Conservation (phyloP, 2,888 invertebrate genomes). For the Himalopsyche kuldschensis region DNA sequence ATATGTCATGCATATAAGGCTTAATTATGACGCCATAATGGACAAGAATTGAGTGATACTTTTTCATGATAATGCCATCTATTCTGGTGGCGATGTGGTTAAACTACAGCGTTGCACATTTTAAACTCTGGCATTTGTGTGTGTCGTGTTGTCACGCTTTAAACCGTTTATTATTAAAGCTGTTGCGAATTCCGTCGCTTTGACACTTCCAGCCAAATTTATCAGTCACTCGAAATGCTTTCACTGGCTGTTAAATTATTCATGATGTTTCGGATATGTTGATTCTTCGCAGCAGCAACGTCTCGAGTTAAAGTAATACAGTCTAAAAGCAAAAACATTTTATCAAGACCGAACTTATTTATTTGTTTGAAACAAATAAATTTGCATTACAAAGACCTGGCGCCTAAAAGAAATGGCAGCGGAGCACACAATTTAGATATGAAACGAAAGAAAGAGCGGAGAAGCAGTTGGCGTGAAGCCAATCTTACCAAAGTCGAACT, state of each 20-base stretch:
- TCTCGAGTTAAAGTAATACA: slow-evolving; percentile 17
- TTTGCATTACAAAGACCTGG: slow-evolving; percentile 32
- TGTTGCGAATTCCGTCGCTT: slow-evolving; percentile 8
- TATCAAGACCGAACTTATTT: slow-evolving; percentile 32
- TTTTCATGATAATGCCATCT: too few relatives aligned
- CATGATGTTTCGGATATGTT: slow-evolving; percentile 35
- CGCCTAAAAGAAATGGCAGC: background rate
- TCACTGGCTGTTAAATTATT: slow-evolving; percentile 27
- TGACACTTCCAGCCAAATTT: slow-evolving; percentile 29
- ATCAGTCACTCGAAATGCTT: slow-evolving; percentile 24
- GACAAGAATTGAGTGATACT: too few relatives aligned
- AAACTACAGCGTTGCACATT: background rate
- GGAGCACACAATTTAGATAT: background rate
- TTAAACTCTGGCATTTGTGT: background rate
- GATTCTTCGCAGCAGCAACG: slow-evolving; percentile 15
- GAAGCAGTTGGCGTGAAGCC: background rate
- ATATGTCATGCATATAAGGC: too few relatives aligned
- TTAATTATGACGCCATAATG: too few relatives aligned
- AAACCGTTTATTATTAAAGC: slow-evolving; percentile 19
- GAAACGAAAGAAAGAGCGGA: background rate
- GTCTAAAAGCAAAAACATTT: slow-evolving; percentile 22
- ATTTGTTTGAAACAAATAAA: slow-evolving; percentile 36
- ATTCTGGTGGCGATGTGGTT: background rate
- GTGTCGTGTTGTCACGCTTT: background rate
- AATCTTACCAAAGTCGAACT: background rate